Base-by-base conservation (phyloP, 2,888 invertebrate genomes). In the Troides helena region DNA sequence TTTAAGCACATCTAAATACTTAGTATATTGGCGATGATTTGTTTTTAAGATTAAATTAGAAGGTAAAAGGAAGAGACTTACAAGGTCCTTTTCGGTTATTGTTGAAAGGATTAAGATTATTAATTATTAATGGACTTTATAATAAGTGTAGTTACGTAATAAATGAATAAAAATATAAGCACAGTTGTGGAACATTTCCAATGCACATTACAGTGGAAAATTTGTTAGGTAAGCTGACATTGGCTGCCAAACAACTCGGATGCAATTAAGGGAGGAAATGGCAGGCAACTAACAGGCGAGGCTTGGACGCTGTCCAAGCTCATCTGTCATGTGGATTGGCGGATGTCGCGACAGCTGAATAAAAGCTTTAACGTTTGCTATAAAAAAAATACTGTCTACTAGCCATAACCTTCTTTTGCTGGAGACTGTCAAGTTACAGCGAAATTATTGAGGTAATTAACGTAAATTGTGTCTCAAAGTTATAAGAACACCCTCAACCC, bases 221-320 rank as follows among this genome's bases (percentile, higher is more conserved):
- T 58, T 58, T 23, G 57, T 58, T 23, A 58, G 6, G 21, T n/a
- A 58, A 58, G 7, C 57, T 58, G 57, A 58, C 57, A 58, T 58
- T 14, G 23, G 12, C 59, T 64, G 68, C 59, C 64, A 68, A 68
- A 68, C 64, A 64, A 63, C 63, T 53, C 50, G 59, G 64, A 68
- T 68, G 63, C 53, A 68, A 64, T 68, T 68, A 68, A 63, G 68
- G 64, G 59, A 60, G 64, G 63, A 68, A 68, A 68, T 59, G 60
- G 39, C 59, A 60, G 63, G 21, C 64, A 50, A 53, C 68, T 64
- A 68, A 68, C 63, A 64, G 68, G 36, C 68, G 59, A 60, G 63
- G 68, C 50, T 64, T 68, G 68, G 63, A 68, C 23, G 30, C 53
- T 50, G 46, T 64, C 68, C 68, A 68, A 46, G 53, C 46, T 18